phyloP scores from a whole-genome alignment of 2,888 invertebrate genomes.

The Dascillus cervinus region DNA sequence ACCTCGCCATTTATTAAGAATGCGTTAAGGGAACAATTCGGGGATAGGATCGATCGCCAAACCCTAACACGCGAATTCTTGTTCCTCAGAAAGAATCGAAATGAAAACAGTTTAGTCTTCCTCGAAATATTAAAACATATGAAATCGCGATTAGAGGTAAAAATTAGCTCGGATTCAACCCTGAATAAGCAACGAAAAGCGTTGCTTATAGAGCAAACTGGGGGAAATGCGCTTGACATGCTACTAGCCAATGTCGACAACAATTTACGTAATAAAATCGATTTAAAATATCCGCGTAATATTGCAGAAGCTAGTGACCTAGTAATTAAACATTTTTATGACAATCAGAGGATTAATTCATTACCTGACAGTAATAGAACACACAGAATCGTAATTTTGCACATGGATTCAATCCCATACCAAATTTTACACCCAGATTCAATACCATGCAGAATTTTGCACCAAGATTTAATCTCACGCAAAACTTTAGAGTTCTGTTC shows the following conservation, averaged over 20 bases:
- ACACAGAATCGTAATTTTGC: too few relatives aligned
- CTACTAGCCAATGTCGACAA: slow-evolving; percentile 1
- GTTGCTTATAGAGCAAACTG: slow-evolving; percentile 4
- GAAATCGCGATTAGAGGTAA: slow-evolving; percentile 1
- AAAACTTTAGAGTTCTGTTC: too few relatives aligned
- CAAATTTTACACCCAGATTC: too few relatives aligned
- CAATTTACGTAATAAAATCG: slow-evolving; percentile 1
- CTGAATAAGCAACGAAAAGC: too few relatives aligned
- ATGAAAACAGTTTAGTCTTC: slow-evolving; percentile 5
- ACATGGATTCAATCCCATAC: slow-evolving; percentile 2
- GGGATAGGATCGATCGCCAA: slow-evolving; percentile 5
- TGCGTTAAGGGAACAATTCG: slow-evolving; percentile 1
- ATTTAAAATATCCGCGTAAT: slow-evolving; percentile 1
- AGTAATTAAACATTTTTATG: too few relatives aligned
- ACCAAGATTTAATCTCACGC: too few relatives aligned
- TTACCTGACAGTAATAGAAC: slow-evolving; percentile 1
- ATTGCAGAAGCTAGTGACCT: slow-evolving; percentile 3
- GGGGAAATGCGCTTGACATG: slow-evolving; percentile 2
- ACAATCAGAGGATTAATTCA: too few relatives aligned
- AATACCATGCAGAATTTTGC: too few relatives aligned
- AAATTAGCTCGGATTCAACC: slow-evolving; percentile 5
- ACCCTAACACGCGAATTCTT: slow-evolving; percentile 4
- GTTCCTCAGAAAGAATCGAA: slow-evolving; percentile 1
- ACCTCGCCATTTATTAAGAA: slow-evolving; percentile 1
- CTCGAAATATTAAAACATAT: too few relatives aligned